A percentile compares a stretch with the other conserved stretches of the same genome.
Conservation (phyloP, 2,113 vertebrate species). For the Myotis brandtii region DNA sequence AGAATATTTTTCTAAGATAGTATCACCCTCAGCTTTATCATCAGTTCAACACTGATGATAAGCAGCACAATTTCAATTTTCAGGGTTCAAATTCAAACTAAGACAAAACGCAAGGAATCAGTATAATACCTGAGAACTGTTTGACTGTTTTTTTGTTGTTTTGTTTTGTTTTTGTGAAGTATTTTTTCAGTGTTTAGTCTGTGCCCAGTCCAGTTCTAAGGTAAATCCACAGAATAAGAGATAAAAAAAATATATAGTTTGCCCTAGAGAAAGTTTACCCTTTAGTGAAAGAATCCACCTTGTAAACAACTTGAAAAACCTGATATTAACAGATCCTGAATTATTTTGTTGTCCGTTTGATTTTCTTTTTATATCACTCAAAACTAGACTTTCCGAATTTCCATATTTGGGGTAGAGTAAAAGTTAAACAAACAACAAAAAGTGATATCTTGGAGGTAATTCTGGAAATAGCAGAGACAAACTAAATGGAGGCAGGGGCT, state of each 20-base stretch:
- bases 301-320: neutral
- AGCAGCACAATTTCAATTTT: neutral
- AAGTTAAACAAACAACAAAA: neutral
- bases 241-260: neutral
- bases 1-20: neutral
- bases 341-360: neutral
- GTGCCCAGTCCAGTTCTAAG: fast-evolving
- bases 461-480: neutral
- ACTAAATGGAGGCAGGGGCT: neutral
- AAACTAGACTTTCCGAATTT: neutral
- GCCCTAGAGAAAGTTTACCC: neutral
- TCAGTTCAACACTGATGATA: neutral
- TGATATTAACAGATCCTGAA: neutral
- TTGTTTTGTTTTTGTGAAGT: neutral
- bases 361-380: neutral
- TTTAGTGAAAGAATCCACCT: neutral
- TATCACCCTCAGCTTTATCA: neutral
- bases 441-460: neutral
- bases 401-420: neutral
- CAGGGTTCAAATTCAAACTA: neutral
- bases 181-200: neutral
- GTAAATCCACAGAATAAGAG: neutral
- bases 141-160: neutral
- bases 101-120: neutral
- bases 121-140: neutral